Base-by-base conservation (phyloP, 92 coral and sea anemone species). In the Parazoanthus atlanticus region DNA sequence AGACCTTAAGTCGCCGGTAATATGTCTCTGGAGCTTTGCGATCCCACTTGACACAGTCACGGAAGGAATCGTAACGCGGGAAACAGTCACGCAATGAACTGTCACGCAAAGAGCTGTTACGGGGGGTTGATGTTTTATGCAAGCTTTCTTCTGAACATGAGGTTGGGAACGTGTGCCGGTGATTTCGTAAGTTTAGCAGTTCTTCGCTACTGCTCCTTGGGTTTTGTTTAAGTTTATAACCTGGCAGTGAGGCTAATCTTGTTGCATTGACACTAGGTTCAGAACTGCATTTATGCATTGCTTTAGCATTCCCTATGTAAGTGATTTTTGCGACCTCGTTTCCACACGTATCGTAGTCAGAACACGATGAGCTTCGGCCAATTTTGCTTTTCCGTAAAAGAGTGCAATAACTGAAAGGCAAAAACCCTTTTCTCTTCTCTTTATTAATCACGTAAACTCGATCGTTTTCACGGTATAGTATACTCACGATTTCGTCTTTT, bases 391-490 rank as follows among this genome's bases (percentile, higher is more conserved):
- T 95, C 38, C 93, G 85, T n/a, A 91, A 87, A 32, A 95, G 75
- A 23, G 98, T 85, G 85, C 98, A 95, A 77, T 93, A 95, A 69
- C 89, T 93, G 73, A 95, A 93, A 41, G 98, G 98, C 66, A 95
- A 75, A 71, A 93, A 95, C 6, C 98, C 98, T 76, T 91, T 88
- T 56, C 74, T 75, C 47, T 92, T 92, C 73, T 79, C 85, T 49
- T 31, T 54, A 67, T 93, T 95, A 1, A 89, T 71, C 26, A 87
- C 98, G 58, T 81, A 87, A 74, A 93, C 98, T 52, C 88, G 88
- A 28, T 88, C 93, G 11, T 84, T 84, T 28, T 93, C 93, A 8
- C 94, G 90, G 76, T 95, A 92, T 5, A 95, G 86, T 54, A 95
- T 78, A 67, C 71, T 90, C 3, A 95, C 90, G 69, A 93, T 86